Conservation (phyloP, 2,888 invertebrate genomes). For the Epistrophella euchroma region DNA sequence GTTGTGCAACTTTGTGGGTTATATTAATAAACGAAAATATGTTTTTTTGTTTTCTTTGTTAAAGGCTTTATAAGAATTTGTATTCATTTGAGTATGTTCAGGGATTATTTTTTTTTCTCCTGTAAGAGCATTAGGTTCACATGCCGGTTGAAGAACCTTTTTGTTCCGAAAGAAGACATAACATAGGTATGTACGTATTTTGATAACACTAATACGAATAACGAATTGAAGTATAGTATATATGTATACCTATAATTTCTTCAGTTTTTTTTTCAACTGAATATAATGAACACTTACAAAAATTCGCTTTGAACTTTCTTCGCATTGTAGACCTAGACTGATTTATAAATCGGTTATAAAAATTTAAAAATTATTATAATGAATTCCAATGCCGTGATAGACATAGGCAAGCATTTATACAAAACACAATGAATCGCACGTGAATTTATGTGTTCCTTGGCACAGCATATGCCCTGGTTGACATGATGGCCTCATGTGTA, state of each 20-base stretch:
- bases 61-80: slow-evolving; percentile 1
- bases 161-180: not conserved
- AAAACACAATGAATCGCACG: slow-evolving; percentile 93
- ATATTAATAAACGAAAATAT: slow-evolving; percentile 1
- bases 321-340: too few relatives aligned
- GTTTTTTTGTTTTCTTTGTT: not conserved
- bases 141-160: not conserved
- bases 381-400: too few relatives aligned
- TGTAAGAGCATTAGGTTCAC: not conserved
- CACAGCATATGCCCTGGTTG: slow-evolving; percentile 92
- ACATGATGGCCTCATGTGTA: slow-evolving; percentile 96
- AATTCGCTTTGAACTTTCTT: too few relatives aligned
- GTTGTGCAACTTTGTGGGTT: slow-evolving; percentile 7
- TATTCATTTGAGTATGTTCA: not conserved
- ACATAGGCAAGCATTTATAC: too few relatives aligned
- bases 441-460: slow-evolving; percentile 98
- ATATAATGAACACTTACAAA: too few relatives aligned
- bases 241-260: too few relatives aligned
- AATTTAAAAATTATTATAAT: too few relatives aligned
- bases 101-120: not conserved
- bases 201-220: too few relatives aligned
- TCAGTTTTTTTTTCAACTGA: too few relatives aligned
- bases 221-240: too few relatives aligned
- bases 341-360: too few relatives aligned
- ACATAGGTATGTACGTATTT: too few relatives aligned